Evolutionary conservation across 2,888 invertebrate genomes (phyloP), one percentile per base, ranked within the genome.

Genomic region (Cheiracanthium punctorium): DNA sequence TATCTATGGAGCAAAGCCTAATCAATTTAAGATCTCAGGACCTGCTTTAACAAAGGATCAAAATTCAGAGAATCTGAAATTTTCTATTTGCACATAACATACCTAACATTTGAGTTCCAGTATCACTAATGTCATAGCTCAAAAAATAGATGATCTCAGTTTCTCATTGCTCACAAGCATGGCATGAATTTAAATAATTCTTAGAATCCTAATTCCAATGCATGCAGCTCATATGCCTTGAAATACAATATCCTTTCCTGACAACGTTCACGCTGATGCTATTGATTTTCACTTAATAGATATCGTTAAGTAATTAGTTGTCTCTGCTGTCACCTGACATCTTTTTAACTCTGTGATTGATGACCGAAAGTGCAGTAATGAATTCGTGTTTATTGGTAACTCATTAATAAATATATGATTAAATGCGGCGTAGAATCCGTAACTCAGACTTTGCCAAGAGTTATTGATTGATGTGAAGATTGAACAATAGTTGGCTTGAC

Each of bases 241-340:
- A 58, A n/a, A n/a, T 58, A 4, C 58, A 5, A 1, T 5, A 4
- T 58, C 48, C 48, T n/a, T 48, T n/a, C 24, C 5, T 12, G 24
- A 12, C 58, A 7, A 4, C 24, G 17, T 10, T 4, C 5, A 30
- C 28, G 79, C 79, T 76, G 77, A 80, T 79, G 43, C 33, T 80
- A 85, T 85, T 73, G 84, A 85, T 85, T 85, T 77, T 79, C 79
- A 32, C 52, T 79, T 79, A 79, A 79, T 85, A 74, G 79, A 79
- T 79, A 79, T 85, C 70, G 28, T 32, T 29, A 85, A 85, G 73
- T 85, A 85, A 85, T 85, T 85, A 79, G 73, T 52, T 37, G 73
- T 73, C 79, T 79, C 79, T 79, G 67, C 69, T 48, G 71, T 58
- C 76, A 72, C 58, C 58, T 82, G 41, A 69, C 75, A 58, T 20